phyloP scores from a whole-genome alignment of 2,797 vertebrate genomes.

The Ciconia nigra region DNA sequence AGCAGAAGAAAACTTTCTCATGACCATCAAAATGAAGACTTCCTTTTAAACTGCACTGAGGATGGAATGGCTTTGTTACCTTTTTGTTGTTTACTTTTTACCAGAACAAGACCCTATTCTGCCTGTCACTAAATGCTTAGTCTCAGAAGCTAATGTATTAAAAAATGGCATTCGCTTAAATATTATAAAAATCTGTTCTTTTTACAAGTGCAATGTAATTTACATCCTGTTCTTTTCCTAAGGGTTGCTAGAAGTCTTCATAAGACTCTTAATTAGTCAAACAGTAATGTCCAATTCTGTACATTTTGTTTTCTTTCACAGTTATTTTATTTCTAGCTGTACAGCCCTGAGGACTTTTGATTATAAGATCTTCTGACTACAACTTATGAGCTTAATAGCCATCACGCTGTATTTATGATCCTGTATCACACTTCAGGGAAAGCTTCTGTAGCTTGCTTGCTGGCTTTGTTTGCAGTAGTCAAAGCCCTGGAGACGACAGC shows the following conservation, averaged over 20 bases:
- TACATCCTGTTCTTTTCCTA: not conserved
- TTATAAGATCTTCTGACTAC: slow-evolving; percentile 38
- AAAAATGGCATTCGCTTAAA: not conserved
- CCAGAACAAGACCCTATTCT: not conserved
- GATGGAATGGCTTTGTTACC: not conserved
- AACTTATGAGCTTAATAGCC: slow-evolving; percentile 49
- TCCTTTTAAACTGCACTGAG: not conserved
- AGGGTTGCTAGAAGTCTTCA: not conserved
- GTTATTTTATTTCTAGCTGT: not conserved
- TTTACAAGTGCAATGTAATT: not conserved
- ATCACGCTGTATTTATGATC: slow-evolving; percentile 43
- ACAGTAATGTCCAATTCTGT: not conserved
- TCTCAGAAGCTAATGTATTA: not conserved
- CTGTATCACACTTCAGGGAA: slow-evolving; percentile 38
- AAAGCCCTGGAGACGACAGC: slow-evolving; percentile 58
- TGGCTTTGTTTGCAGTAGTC: slow-evolving; percentile 62
- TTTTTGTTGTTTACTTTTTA: not conserved
- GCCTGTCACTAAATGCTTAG: not conserved
- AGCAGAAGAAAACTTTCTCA: not conserved
- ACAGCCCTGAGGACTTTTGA: not conserved
- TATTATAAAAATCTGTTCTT: not conserved
- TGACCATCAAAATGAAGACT: not conserved
- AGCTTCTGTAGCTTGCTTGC: slow-evolving; percentile 38
- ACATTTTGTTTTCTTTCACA: not conserved
- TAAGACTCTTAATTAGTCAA: not conserved